A percentile compares a stretch with the other conserved stretches of the same genome.
These are phyloP conservation scores for Nestor notabilis DNA, from an alignment of 2,113 vertebrate species.

Conservation along the genomic window DNA sequence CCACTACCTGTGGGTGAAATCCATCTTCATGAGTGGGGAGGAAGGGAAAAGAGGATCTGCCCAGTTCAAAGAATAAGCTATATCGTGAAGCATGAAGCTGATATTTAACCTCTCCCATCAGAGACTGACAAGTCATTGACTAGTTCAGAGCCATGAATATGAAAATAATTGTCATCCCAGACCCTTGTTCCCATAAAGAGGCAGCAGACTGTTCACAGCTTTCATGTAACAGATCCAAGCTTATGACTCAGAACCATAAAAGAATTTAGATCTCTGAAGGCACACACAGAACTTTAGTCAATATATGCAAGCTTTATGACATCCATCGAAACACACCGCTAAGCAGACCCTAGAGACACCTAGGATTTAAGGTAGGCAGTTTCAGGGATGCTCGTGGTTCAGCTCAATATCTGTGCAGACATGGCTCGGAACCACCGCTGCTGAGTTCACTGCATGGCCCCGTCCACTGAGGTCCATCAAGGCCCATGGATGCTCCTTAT, in stretches of 20 bases:
- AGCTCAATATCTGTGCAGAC: neutral
- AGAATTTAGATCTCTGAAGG: neutral
- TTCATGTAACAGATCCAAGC: neutral
- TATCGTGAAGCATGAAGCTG: neutral
- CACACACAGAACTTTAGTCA: neutral
- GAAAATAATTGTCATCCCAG: neutral
- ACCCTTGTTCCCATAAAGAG: neutral
- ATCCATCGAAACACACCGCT: neutral
- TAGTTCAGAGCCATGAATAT: neutral
- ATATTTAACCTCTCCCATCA: neutral
- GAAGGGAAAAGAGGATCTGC: neutral
- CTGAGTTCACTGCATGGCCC: neutral
- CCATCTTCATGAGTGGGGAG: neutral
- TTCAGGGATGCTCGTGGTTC: neutral
- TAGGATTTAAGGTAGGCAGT: neutral
- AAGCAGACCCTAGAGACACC: neutral
- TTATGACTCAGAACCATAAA: neutral
- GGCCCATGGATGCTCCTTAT: neutral
- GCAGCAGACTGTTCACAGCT: neutral
- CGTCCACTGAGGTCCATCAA: neutral
- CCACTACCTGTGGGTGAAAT: neutral
- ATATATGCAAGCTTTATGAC: neutral
- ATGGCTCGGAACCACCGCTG: neutral
- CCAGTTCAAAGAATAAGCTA: neutral
- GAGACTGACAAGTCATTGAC: neutral